Percentiles rank a stretch among this genome's conserved stretches.
Evolutionary conservation across 2,888 invertebrate genomes (phyloP).

Genomic region (Teleiodes luculella): DNA sequence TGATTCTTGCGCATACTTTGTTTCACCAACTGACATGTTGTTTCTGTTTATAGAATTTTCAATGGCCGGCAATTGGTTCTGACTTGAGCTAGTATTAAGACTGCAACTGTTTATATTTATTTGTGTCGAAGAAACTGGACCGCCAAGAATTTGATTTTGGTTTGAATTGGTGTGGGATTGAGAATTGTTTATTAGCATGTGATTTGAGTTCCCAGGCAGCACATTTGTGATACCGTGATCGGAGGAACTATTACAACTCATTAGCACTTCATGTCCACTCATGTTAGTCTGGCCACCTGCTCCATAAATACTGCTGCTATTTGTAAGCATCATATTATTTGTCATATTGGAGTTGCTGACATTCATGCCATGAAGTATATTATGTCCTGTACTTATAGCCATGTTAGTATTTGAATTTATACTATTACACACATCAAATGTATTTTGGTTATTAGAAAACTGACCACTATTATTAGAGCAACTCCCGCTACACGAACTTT

Average conservation of each 20-base stretch:
- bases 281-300: slow-evolving; percentile 51
- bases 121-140: slow-evolving; percentile 54
- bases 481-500: slow-evolving; percentile 66
- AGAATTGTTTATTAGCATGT: slow-evolving; percentile 67
- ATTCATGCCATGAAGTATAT: slow-evolving; percentile 62
- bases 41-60: slow-evolving; percentile 60
- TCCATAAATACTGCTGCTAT: slow-evolving; percentile 57
- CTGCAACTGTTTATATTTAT: slow-evolving; percentile 68
- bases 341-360: slow-evolving; percentile 57
- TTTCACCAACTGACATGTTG: slow-evolving; percentile 53
- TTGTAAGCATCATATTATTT: slow-evolving; percentile 63
- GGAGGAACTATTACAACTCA: slow-evolving; percentile 62
- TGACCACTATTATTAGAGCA: slow-evolving; percentile 61
- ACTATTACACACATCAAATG: slow-evolving; percentile 66
- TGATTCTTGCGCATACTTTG: slow-evolving; percentile 61
- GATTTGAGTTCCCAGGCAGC: slow-evolving; percentile 54
- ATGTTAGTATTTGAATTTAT: slow-evolving; percentile 56
- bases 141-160: slow-evolving; percentile 56
- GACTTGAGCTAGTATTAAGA: slow-evolving; percentile 54
- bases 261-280: slow-evolving; percentile 61
- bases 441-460: slow-evolving; percentile 55
- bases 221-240: slow-evolving; percentile 62
- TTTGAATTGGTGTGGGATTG: slow-evolving; percentile 52
- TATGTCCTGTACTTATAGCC: slow-evolving; percentile 52
- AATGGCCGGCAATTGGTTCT: slow-evolving; percentile 54